phyloP scores from a whole-genome alignment of 2,113 vertebrate genomes.

The Carettochelys insculpta region DNA sequence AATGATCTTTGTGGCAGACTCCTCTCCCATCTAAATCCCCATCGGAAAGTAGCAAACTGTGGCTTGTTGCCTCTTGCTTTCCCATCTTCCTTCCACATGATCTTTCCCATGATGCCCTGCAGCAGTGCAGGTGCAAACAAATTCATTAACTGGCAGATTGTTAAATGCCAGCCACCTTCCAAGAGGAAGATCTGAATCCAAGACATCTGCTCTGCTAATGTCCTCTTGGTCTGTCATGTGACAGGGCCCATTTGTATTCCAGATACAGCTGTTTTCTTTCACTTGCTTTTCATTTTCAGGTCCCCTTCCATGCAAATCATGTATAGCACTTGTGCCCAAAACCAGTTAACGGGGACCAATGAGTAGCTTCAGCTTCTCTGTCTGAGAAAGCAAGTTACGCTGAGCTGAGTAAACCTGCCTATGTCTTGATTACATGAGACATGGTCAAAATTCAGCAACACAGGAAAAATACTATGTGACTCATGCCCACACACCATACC shows the following conservation, averaged over 20 bases:
- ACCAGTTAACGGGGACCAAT: not conserved
- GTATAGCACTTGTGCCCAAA: not conserved
- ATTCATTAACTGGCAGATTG: not conserved
- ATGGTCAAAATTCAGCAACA: not conserved
- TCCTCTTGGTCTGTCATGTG: not conserved
- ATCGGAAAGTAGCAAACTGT: rapidly evolving
- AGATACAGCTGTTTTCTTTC: constrained; percentile 10
- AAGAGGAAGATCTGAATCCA: not conserved
- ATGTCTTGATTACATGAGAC: not conserved
- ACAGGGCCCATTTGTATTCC: not conserved
- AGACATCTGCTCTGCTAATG: not conserved
- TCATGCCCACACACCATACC: not conserved
- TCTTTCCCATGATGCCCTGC: rapidly evolving
- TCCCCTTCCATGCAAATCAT: constrained; percentile 15
- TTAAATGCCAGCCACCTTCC: not conserved
- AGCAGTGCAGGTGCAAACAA: not conserved
- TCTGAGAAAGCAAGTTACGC: not conserved
- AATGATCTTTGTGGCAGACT: rapidly evolving
- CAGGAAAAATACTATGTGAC: not conserved
- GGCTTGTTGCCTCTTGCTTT: rapidly evolving
- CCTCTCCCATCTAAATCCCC: not conserved
- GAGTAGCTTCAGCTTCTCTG: not conserved
- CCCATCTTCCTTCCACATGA: rapidly evolving
- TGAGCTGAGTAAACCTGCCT: not conserved
- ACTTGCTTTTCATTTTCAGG: constrained; percentile 8